A percentile compares a stretch with the other conserved stretches of the same genome.
These are phyloP conservation scores for Cremastinae sp. DNA, from an alignment of 2,888 invertebrate genomes.

Conservation along the genomic window DNA sequence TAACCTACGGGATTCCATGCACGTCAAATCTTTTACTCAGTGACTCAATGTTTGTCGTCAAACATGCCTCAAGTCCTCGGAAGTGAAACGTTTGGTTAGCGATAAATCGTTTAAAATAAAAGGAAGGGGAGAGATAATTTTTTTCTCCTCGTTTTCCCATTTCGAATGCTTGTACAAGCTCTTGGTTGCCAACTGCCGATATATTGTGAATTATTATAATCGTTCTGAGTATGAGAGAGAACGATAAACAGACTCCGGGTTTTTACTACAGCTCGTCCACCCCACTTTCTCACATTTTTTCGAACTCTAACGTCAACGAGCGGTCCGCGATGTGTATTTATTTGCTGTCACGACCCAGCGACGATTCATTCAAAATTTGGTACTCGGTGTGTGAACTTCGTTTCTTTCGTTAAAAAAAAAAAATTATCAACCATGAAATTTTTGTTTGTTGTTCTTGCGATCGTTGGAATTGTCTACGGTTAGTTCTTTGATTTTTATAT, in stretches of 20 bases:
- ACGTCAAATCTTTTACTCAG: slow-evolving; percentile 1
- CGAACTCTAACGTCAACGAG: background rate
- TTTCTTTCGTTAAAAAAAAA: slow-evolving; percentile 6
- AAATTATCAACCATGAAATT: slow-evolving; percentile 25
- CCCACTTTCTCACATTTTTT: slow-evolving; percentile 12
- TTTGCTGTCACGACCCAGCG: background rate
- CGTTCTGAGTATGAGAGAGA: slow-evolving; percentile 24
- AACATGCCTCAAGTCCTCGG: slow-evolving; percentile 26
- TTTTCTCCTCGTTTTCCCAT: slow-evolving; percentile 7
- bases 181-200: slow-evolving; percentile 4
- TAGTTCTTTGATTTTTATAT: background rate
- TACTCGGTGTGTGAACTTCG: background rate
- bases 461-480: slow-evolving; percentile 32
- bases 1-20: no score
- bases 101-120: slow-evolving; percentile 21
- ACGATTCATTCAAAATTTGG: slow-evolving; percentile 23
- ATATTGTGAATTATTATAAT: slow-evolving; percentile 11
- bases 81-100: slow-evolving; percentile 9
- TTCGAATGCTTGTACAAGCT: no score
- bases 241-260: slow-evolving; percentile 38
- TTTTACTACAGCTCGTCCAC: slow-evolving; percentile 23
- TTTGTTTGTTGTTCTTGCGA: slow-evolving; percentile 26
- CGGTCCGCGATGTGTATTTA: slow-evolving; percentile 37
- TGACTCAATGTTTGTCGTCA: slow-evolving; percentile 13
- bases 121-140: background rate